Evolutionary conservation across 2,888 invertebrate species (phyloP).

Genomic region (Scaptomyza parva): DNA sequence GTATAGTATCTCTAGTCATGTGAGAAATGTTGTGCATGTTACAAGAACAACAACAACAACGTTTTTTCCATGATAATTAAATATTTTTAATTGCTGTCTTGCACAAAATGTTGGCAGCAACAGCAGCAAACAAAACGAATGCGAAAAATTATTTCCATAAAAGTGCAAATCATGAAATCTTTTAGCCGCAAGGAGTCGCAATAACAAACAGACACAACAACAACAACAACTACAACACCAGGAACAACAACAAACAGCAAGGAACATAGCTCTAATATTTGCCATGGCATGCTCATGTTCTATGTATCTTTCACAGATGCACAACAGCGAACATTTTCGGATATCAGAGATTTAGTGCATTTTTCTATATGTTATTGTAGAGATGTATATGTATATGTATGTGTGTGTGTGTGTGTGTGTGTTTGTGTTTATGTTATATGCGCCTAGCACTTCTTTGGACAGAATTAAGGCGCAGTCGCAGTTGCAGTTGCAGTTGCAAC

Average conservation of each 20-base stretch:
- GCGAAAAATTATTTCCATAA: slow-evolving; percentile 79
- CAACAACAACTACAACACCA: slow-evolving; percentile 17
- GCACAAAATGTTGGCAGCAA: slow-evolving; percentile 70
- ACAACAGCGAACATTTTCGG: slow-evolving; percentile 71
- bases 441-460: slow-evolving; percentile 48
- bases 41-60: slow-evolving; percentile 74
- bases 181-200: slow-evolving; percentile 66
- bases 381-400: no score
- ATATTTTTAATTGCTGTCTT: slow-evolving; percentile 80
- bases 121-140: slow-evolving; percentile 51
- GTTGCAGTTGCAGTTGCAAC: slow-evolving; percentile 43
- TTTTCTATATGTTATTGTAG: slow-evolving; percentile 54
- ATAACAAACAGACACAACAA: slow-evolving; percentile 12
- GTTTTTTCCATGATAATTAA: slow-evolving; percentile 80
- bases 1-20: slow-evolving; percentile 59
- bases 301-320: slow-evolving; percentile 71
- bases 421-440: slow-evolving; percentile 39
- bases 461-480: slow-evolving; percentile 80
- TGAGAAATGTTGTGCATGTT: slow-evolving; percentile 79
- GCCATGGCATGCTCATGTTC: slow-evolving; percentile 71
- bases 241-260: slow-evolving; percentile 39
- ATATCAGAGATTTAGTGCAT: slow-evolving; percentile 80
- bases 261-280: slow-evolving; percentile 80
- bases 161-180: slow-evolving; percentile 81
- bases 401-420: neutral